A percentile compares a stretch with the other conserved stretches of the same genome.
phyloP scores from a whole-genome alignment of 92 coral and sea anemone species.

The Palythoa heliodiscus region DNA sequence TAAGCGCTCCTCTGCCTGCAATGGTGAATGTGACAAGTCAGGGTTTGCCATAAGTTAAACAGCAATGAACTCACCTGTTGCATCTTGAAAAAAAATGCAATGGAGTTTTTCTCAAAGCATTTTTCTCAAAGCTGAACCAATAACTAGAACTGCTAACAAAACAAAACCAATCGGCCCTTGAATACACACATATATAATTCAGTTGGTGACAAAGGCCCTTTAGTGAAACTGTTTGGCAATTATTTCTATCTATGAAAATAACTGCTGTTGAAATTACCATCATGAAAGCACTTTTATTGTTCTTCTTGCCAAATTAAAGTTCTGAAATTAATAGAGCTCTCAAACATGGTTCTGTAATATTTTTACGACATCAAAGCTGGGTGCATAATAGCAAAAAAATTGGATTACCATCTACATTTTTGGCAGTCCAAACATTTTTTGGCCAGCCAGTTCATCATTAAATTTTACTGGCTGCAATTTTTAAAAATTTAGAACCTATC shows the following conservation, averaged over 20 bases:
- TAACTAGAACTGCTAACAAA: not conserved
- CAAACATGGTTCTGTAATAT: not conserved
- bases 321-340: not conserved
- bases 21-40: constrained; percentile 1
- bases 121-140: not conserved
- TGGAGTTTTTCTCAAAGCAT: not conserved
- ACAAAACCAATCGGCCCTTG: not conserved
- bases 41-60: not conserved
- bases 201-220: not conserved
- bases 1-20: constrained; percentile 96
- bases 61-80: not conserved
- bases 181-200: no score
- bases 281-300: not conserved
- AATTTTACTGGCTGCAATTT: no score
- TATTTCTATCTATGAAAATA: not conserved
- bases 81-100: not conserved
- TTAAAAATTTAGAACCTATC: no score
- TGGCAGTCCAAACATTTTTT: no score
- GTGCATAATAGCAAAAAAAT: no score
- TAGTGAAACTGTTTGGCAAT: not conserved
- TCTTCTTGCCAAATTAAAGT: not conserved
- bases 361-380: no score
- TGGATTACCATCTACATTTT: no score
- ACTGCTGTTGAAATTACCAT: not conserved
- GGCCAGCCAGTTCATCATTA: no score